phyloP scores from a whole-genome alignment of 2,888 invertebrate genomes.

The Acanthosepion pharaonis region DNA sequence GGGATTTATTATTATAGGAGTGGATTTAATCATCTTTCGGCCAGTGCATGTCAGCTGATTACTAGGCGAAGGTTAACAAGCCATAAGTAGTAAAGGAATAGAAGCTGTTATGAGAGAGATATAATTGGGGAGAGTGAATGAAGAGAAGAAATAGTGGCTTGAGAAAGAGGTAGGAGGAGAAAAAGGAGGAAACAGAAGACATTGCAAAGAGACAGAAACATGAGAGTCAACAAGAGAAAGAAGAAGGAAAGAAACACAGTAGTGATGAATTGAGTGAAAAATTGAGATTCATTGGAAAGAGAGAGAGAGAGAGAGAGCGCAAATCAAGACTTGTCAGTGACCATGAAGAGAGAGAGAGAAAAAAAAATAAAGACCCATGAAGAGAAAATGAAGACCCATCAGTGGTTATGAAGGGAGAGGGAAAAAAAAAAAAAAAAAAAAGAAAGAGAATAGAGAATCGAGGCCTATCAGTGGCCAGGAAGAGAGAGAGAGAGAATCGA shows the following conservation, averaged over 20 bases:
- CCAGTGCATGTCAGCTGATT: background rate
- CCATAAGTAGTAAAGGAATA: background rate
- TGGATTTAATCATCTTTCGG: conserved; percentile 18
- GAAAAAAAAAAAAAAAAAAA: background rate
- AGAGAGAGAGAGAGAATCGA: background rate
- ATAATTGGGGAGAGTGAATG: background rate
- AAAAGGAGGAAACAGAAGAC: too few species aligned
- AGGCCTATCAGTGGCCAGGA: too few species aligned
- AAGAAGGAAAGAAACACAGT: too few species aligned
- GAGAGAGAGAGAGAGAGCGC: rapidly evolving
- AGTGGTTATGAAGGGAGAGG: background rate
- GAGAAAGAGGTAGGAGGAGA: background rate
- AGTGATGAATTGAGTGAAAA: too few species aligned
- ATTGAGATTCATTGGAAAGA: too few species aligned
- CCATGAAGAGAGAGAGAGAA: background rate
- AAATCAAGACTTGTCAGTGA: background rate
- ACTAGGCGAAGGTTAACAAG: background rate
- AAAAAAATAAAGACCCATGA: background rate
- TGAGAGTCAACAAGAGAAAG: background rate
- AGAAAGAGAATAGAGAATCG: background rate
- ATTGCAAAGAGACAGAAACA: too few species aligned
- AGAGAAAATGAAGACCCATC: background rate
- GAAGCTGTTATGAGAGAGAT: background rate
- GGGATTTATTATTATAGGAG: background rate
- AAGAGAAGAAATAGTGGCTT: background rate